A percentile compares a stretch with the other conserved stretches of the same genome.
These are phyloP conservation scores for Coenonympha arcania DNA, from an alignment of 2,888 invertebrate species.

Conservation along the genomic window DNA sequence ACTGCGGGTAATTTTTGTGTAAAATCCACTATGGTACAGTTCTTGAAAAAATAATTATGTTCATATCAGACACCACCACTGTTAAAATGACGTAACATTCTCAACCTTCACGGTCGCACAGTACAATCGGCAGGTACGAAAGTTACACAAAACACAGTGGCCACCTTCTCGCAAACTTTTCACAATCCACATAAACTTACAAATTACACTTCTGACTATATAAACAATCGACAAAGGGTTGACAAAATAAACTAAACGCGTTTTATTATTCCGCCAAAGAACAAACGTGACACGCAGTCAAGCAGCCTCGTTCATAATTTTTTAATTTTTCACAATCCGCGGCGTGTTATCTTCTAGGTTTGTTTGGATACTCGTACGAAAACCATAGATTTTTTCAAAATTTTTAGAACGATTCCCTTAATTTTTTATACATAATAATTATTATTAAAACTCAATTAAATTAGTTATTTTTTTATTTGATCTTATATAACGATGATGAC, in stretches of 20 bases:
- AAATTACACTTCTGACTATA: constrained; percentile 39
- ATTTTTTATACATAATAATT: too few relatives aligned
- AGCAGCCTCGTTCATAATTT: constrained; percentile 52
- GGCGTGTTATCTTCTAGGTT: constrained; percentile 33
- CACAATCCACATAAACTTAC: constrained; percentile 38
- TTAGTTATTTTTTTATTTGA: too few relatives aligned
- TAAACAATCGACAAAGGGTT: constrained; percentile 34
- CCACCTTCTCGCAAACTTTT: constrained; percentile 36
- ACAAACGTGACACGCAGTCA: constrained; percentile 75
- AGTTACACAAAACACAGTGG: constrained; percentile 34
- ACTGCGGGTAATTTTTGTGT: constrained; percentile 38
- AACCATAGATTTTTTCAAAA: background rate
- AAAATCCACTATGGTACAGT: constrained; percentile 47
- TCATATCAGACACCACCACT: constrained; percentile 65
- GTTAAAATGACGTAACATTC: constrained; percentile 73
- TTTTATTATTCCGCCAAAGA: constrained; percentile 58
- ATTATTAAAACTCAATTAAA: too few relatives aligned
- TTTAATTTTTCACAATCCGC: constrained; percentile 38
- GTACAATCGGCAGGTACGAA: constrained; percentile 52
- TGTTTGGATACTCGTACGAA: constrained; percentile 25
- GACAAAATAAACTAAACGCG: constrained; percentile 58
- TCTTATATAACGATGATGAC: too few relatives aligned
- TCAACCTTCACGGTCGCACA: constrained; percentile 74
- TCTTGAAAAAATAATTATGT: constrained; percentile 51
- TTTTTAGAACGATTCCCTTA: background rate